These are phyloP conservation scores for Troglohyphantes excavatus DNA, from an alignment of 2,888 invertebrate genomes.

Conservation along the genomic window DNA sequence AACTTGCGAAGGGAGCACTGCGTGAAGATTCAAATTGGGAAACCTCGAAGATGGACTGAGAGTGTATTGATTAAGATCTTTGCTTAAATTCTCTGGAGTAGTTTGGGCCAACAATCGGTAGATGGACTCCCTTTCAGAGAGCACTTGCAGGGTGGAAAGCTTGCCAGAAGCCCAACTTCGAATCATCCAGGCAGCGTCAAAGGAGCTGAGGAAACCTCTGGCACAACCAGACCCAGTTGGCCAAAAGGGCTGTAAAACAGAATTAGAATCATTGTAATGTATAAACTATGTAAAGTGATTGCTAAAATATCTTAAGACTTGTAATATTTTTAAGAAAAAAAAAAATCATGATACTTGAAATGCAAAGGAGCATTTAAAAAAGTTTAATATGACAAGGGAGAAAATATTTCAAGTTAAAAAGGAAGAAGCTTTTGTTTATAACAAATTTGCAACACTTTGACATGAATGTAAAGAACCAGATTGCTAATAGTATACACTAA, in stretches of 20 bases:
- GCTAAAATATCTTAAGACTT: too few species aligned
- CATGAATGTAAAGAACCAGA: too few species aligned
- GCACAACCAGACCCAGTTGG: constrained; percentile 99
- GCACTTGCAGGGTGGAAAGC: constrained; percentile 87
- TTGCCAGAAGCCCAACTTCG: constrained; percentile 89
- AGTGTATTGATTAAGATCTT: constrained; percentile 90
- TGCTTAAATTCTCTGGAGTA: constrained; percentile 96
- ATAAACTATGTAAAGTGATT: too few species aligned
- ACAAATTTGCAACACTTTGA: too few species aligned
- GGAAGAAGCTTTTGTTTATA: too few species aligned
- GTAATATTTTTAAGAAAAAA: too few species aligned
- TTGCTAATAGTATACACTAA: too few species aligned
- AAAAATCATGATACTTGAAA: too few species aligned
- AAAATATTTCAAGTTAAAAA: too few species aligned
- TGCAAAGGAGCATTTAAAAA: too few species aligned
- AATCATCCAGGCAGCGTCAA: constrained; percentile 98
- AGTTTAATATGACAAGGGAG: too few species aligned
- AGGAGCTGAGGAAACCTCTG: constrained; percentile 95
- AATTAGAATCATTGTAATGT: too few species aligned
- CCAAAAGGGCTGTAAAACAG: constrained; percentile 92
- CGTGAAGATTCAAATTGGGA: constrained; percentile 88
- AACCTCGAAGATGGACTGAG: constrained; percentile 81
- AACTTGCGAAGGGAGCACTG: constrained; percentile 83
- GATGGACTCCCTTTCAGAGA: constrained; percentile 97
- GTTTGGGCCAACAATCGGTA: constrained; percentile 95